These are phyloP conservation scores for Periphyllus acericola DNA, from an alignment of 2,888 invertebrate species.

Conservation along the genomic window DNA sequence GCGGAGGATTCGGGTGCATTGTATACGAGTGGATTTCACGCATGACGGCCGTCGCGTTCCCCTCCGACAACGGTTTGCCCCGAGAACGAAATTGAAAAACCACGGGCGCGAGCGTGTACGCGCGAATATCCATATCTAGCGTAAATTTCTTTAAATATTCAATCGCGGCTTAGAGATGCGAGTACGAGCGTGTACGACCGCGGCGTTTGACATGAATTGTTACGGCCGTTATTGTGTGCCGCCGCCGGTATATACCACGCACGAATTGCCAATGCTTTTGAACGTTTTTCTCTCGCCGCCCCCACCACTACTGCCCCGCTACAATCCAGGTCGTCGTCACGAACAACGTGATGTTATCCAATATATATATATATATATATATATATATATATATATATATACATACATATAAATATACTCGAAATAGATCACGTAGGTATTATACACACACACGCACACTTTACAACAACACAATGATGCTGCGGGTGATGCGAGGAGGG, in stretches of 20 bases:
- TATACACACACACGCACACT: not conserved
- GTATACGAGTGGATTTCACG: not conserved
- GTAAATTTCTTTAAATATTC: slow-evolving; percentile 47
- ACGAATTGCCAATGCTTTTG: slow-evolving; percentile 29
- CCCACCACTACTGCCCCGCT: not conserved
- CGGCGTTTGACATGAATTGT: slow-evolving; percentile 30
- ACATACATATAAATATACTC: slow-evolving; percentile 3
- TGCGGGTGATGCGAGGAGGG: not conserved
- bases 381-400: not conserved
- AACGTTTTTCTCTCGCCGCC: slow-evolving; percentile 13
- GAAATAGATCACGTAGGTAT: slow-evolving; percentile 24
- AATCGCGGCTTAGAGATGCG: not conserved
- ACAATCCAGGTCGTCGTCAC: slow-evolving; percentile 12
- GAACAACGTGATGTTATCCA: slow-evolving; percentile 42
- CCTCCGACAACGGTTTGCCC: not conserved
- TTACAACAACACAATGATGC: not conserved
- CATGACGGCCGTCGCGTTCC: not conserved
- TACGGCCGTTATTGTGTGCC: not conserved
- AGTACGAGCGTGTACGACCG: not conserved
- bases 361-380: not conserved
- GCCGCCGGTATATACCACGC: not conserved
- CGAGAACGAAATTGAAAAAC: not conserved
- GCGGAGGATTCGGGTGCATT: not conserved
- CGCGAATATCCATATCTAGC: not conserved
- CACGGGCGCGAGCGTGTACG: not conserved